Evolutionary conservation across 1,140 invertebrate genomes (phyloP).

Genomic region (Rhopalosiphum padi): DNA sequence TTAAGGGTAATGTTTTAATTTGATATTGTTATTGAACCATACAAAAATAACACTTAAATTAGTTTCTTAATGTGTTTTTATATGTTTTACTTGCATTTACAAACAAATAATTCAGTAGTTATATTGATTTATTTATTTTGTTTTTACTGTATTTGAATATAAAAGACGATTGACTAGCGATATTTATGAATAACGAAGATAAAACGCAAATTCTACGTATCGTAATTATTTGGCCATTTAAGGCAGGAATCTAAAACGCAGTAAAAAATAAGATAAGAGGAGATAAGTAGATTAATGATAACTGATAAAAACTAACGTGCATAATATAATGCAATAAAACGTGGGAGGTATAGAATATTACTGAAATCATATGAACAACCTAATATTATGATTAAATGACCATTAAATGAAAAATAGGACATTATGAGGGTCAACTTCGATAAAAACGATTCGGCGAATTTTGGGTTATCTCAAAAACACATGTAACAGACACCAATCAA

Average conservation of each 20-base stretch:
- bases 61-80: no score
- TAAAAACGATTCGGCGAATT: background rate
- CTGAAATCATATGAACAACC: background rate
- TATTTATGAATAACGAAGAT: background rate
- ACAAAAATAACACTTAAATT: background rate
- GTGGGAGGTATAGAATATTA: background rate
- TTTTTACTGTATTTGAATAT: background rate
- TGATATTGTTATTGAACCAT: background rate
- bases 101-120: background rate
- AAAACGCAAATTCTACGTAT: background rate
- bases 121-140: no score
- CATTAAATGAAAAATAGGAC: background rate
- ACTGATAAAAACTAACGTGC: background rate
- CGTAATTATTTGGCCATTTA: background rate
- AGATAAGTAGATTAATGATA: slow-evolving; percentile 25
- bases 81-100: background rate
- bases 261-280: background rate
- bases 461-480: background rate
- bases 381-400: background rate
- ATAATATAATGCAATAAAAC: background rate
- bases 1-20: background rate
- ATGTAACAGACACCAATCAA: background rate
- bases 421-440: background rate
- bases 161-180: background rate
- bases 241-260: background rate